Conservation (phyloP, 2,113 vertebrate genomes). For the Erpornis zantholeuca region DNA sequence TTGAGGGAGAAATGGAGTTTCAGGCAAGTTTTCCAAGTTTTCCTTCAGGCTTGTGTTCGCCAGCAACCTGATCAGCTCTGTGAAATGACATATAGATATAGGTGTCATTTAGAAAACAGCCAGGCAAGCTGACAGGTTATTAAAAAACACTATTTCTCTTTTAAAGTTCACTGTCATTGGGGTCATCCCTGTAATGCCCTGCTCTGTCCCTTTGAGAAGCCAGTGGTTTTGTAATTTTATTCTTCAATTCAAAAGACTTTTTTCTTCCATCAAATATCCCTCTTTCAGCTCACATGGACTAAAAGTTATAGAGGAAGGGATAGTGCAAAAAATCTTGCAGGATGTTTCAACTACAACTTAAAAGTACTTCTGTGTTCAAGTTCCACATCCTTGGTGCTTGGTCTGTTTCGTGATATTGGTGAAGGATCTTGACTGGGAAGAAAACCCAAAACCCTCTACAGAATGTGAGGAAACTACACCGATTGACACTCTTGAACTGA, state of each 20-base stretch:
- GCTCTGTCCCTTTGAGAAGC: background rate
- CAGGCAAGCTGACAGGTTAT: background rate
- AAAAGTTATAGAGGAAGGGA: background rate
- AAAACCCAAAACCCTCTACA: background rate
- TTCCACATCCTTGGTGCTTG: background rate
- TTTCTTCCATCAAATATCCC: background rate
- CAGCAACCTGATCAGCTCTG: background rate
- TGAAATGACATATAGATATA: background rate
- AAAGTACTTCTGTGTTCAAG: background rate
- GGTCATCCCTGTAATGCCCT: background rate
- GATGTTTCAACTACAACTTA: background rate
- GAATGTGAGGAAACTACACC: background rate
- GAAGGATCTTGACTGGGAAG: background rate
- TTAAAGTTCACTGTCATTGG: background rate
- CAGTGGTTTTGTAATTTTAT: background rate
- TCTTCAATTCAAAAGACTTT: rapidly evolving
- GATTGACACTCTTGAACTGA: background rate
- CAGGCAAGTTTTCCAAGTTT: background rate
- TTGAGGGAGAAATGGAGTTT: background rate
- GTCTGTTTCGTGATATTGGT: background rate
- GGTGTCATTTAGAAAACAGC: background rate
- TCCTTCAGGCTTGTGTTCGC: rapidly evolving
- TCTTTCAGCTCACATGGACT: background rate
- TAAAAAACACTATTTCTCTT: background rate
- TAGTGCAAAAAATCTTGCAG: background rate